Percentiles rank a stretch among this genome's conserved stretches.
Evolutionary conservation across 2,113 vertebrate genomes (phyloP).

Genomic region (Arizona elegans): DNA sequence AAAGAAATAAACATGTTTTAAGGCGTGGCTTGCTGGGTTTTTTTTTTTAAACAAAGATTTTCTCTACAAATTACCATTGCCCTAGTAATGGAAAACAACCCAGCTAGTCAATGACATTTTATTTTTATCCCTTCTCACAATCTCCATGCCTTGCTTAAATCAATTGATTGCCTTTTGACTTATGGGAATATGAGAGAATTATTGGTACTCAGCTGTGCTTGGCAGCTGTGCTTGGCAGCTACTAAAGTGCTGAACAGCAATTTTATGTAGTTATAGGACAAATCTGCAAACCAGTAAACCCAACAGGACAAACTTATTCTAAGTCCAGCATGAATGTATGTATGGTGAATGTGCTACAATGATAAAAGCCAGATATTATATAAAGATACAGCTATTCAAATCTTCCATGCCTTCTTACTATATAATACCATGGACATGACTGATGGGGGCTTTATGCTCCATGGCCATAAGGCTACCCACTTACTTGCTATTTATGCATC

Average conservation of each 20-base stretch:
- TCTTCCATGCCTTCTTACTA: background rate
- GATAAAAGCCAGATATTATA: background rate
- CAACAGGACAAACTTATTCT: background rate
- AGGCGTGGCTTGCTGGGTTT: background rate
- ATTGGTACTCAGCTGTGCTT: background rate
- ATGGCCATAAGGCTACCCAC: background rate
- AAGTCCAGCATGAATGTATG: background rate
- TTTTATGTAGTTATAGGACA: background rate
- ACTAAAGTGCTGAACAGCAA: background rate
- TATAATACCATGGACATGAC: background rate
- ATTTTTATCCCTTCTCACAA: background rate
- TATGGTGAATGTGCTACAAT: background rate
- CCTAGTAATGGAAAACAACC: background rate
- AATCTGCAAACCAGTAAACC: background rate
- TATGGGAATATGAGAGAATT: background rate
- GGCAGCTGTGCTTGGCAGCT: background rate
- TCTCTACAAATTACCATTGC: background rate
- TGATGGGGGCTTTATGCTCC: background rate
- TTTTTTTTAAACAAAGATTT: background rate
- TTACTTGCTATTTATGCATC: background rate
- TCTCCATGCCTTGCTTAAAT: background rate
- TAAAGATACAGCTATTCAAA: background rate
- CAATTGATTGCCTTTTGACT: background rate
- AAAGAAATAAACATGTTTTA: conserved; percentile 1
- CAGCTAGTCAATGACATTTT: background rate